Evolutionary conservation across 1,140 invertebrate genomes (phyloP), one percentile per base, ranked within the genome.

Genomic region (Anastrepha ludens): DNA sequence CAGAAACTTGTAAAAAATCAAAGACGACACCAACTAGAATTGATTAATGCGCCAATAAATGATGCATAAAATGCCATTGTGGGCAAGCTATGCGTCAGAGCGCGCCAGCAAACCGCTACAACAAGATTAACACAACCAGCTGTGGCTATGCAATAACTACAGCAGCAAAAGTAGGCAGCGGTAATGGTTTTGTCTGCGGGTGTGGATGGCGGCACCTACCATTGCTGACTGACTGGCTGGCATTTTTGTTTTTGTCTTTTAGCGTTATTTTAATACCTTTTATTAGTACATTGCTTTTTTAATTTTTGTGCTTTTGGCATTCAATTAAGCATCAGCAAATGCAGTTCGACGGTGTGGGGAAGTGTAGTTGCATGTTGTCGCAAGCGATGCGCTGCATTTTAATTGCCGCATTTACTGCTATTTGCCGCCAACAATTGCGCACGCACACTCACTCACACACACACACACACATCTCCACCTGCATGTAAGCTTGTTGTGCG

Each of bases 331-430:
- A 55, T 55, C 47, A n/a, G 74, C 74, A 67, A 67, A 29, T 67
- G 64, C 29, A 67, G 6, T 39, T 67, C 29, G 74, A 8, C 47
- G 7, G 47, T 47, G n/a, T 47, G 47, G n/a, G 8, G 70, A 44
- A 0, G 70, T 81, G 44, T 81, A 55, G 74, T 55, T 81, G 47
- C 17, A 41, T 55, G 17, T 47, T 81, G 47, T 81, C 47, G 74
- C 47, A 86, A 60, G 39, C 58, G 55, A 86, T 86, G 85, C 85
- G 85, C 59, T 86, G 85, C 85, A 86, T 86, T 60, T 62, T 86
- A 86, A 86, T 86, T 59, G 85, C 59, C 29, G 85, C 85, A 86
- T 86, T 86, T 86, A 86, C 85, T n/a, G 85, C 85, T 86, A 86
- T 62, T 59, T 60, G 85, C 85, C 85, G 85, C 55, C 58, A 86